Base-by-base conservation (phyloP, 2,113 vertebrate genomes). In the Paradisaea rubra region DNA sequence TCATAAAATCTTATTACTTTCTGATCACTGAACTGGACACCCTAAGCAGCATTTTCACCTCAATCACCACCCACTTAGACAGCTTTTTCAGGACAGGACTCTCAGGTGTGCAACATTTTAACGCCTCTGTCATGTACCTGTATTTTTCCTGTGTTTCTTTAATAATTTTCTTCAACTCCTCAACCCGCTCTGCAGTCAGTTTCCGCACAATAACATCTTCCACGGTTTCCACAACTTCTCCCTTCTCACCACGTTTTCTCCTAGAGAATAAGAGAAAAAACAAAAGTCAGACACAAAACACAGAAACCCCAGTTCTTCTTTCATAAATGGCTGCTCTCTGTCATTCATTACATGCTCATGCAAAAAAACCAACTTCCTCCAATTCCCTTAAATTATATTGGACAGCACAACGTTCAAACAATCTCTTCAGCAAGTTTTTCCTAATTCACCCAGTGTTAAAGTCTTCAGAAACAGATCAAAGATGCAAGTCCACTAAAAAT, bases 71-170 rank as follows among this genome's bases (percentile, higher is more conserved):
- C 45, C 41, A 27, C 42, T 25, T 21, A 10, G 6, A 28, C 17
- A 25, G 16, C 14, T 31, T 50, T 49, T 88, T 72, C 53, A 54
- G 64, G 25, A 44, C 33, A 52, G 24, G 27, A 21, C 24, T 61
- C 37, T 50, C 9, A 23, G 42, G 8, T 35, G 33, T 50, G 30
- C 8, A 30, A 37, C 9, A 81, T 33, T 8, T 66, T 11, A 42
- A 52, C 5, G 33, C 50, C 37, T 95, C 35, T 91, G 53, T 14
- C 42, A 88, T 27, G 9, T 83, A 99, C 99, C 99, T 99, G 92
- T 99, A 99, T 95, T 99, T 99, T 93, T 99, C 99, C 85, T 99
- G 99, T n/a, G 99, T 99, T 88, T 99, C 99, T 96, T 99, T 98
- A 91, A 99, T 98, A 8, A 99, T 97, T 95, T 98, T 99, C 95